phyloP scores from a whole-genome alignment of 2,888 invertebrate species.

The Polietes domitor region DNA sequence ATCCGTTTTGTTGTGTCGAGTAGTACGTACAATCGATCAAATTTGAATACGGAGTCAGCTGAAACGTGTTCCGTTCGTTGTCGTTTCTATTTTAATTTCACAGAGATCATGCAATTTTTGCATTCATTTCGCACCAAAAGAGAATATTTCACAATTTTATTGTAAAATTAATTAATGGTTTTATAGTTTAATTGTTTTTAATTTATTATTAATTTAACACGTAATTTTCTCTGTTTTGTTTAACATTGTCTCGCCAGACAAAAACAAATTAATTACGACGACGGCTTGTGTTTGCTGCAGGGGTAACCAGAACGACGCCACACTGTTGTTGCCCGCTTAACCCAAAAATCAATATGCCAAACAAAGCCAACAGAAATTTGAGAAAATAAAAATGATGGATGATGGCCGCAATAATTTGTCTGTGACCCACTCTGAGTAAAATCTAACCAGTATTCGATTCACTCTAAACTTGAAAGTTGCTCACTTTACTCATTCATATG shows the following conservation, averaged over 20 bases:
- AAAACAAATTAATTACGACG: not conserved
- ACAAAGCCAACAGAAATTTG: not conserved
- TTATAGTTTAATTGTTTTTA: constrained; percentile 65
- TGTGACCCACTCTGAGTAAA: not conserved
- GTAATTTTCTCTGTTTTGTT: constrained; percentile 33
- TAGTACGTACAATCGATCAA: not conserved
- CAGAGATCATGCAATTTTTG: constrained; percentile 54
- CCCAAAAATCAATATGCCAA: not conserved
- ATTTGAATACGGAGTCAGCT: constrained; percentile 47
- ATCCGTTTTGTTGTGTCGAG: not conserved
- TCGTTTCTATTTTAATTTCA: constrained; percentile 5
- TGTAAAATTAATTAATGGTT: constrained; percentile 54
- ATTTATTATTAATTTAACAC: constrained; percentile 60
- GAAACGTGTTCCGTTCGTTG: constrained; percentile 2
- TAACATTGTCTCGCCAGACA: not conserved
- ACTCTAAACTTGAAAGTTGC: not conserved
- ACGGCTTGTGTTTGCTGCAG: not conserved
- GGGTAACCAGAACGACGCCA: too few species aligned
- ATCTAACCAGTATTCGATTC: not conserved
- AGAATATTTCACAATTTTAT: constrained; percentile 35
- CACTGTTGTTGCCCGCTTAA: not conserved
- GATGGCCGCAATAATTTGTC: not conserved
- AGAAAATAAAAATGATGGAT: constrained; percentile 5
- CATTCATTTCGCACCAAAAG: constrained; percentile 32
- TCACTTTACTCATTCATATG: too few species aligned